Evolutionary conservation across 2,113 vertebrate genomes (phyloP), one percentile per base, ranked within the genome.

Genomic region (Arizona elegans): DNA sequence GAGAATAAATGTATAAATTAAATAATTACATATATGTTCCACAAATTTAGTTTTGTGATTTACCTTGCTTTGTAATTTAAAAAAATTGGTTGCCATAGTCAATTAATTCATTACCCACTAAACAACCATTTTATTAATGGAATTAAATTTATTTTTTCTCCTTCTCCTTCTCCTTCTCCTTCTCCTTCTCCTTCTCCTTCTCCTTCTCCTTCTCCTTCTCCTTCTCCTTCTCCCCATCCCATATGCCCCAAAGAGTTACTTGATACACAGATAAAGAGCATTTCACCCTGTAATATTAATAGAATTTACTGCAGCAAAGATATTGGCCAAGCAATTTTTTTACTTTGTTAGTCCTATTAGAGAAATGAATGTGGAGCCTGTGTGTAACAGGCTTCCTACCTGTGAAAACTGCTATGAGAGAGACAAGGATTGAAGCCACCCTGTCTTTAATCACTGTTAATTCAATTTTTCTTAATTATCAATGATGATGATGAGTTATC

Each of bases 1-100:
- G 97, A 95, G 90, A 95, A 96, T 93, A 93, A 24, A 95, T 52
- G 94, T 94, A 94, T 38, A 95, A 96, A 95, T 96, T 94, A 96
- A 96, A 91, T 93, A 94, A 96, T 95, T 89, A 75, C 92, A 92
- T 93, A 93, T 23, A 92, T 94, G 93, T 17, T 43, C 93, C 95
- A 56, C 92, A 94, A 95, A 96, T 38, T 94, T 93, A 88, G 43
- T 94, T 92, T 15, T 21, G 33, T 81, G 70, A 43, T 43, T 81
- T 81, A 81, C 75, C 17, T 81, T 81, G 33, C 75, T 81, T 38
- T 93, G 92, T 96, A 93, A 96, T 92, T 93, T 86, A 59, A 91
- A 92, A 59, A 96, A 96, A 95, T 92, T 92, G 93, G 2, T 93
- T 95, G 62, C 92, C 52, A 94, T 91, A 92, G 8, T 52, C 93